Conservation (phyloP, 2,797 vertebrate genomes). For the Poecilia picta region DNA sequence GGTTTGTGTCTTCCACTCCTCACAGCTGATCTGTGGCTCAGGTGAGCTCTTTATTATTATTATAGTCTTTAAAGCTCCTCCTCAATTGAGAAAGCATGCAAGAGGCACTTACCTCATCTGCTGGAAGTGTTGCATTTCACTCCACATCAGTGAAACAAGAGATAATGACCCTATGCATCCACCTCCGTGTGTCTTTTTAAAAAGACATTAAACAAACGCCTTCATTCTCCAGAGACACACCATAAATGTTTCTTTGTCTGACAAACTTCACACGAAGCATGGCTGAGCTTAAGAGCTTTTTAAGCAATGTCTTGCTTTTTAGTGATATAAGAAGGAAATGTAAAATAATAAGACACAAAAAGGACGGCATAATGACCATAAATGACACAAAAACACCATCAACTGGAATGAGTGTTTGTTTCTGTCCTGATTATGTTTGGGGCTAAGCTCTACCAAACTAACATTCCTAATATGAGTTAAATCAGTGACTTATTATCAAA, state of each 20-base stretch:
- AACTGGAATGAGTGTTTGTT: background rate
- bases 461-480: background rate
- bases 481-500: too few species aligned
- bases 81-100: constrained; percentile 36
- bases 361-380: background rate
- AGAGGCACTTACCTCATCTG: constrained; percentile 29
- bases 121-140: constrained; percentile 56
- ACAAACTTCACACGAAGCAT: background rate
- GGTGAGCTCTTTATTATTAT: constrained; percentile 20
- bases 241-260: background rate
- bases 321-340: background rate
- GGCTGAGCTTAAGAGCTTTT: background rate
- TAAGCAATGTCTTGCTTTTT: background rate
- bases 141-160: constrained; percentile 39
- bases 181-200: background rate
- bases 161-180: constrained; percentile 18
- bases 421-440: background rate
- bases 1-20: constrained; percentile 24
- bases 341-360: background rate
- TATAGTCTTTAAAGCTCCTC: constrained; percentile 23
- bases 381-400: background rate
- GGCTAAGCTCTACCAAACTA: too few species aligned
- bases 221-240: background rate
- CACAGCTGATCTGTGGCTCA: constrained; percentile 34
- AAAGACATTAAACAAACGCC: background rate